Conservation (phyloP, 1,140 invertebrate genomes). For the Trichonephila inaurata region DNA sequence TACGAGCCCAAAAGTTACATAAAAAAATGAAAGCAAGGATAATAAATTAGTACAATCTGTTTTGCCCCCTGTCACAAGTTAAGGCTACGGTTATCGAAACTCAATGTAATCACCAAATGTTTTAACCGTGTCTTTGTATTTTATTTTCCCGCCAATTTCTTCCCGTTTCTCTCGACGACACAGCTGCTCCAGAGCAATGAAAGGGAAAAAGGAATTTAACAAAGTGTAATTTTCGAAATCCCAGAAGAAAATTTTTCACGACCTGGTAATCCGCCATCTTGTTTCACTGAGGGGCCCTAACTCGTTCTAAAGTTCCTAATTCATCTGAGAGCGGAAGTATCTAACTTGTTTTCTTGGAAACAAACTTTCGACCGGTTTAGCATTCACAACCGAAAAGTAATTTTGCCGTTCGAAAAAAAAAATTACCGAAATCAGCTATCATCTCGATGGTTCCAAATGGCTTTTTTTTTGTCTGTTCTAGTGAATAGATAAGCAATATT, state of each 20-base stretch:
- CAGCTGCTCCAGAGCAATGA: not conserved
- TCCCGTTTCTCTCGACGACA: not conserved
- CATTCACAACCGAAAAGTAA: not conserved
- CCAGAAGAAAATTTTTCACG: not conserved
- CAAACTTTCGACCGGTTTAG: not conserved
- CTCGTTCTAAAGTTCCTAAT: not conserved
- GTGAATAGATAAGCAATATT: no score
- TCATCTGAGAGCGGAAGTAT: not conserved
- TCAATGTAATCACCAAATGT: conserved; percentile 36
- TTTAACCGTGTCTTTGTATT: not conserved
- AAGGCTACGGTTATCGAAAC: conserved; percentile 37
- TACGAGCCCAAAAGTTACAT: not conserved
- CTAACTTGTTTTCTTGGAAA: not conserved
- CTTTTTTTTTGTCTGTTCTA: not conserved
- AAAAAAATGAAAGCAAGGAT: not conserved
- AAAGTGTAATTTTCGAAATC: conserved; percentile 32
- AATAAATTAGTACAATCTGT: conserved; percentile 24
- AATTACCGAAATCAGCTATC: not conserved
- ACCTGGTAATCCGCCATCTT: conserved; percentile 15
- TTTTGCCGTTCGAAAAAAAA: not conserved
- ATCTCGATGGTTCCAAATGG: not conserved
- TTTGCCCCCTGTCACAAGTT: conserved; percentile 43
- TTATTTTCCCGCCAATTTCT: not conserved
- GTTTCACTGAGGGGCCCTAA: not conserved
- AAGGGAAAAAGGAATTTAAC: conserved; percentile 3